Percentiles rank a stretch among this genome's conserved stretches.
These are phyloP conservation scores for Bombus sibiricus DNA, from an alignment of 1,140 invertebrate genomes.

Conservation along the genomic window DNA sequence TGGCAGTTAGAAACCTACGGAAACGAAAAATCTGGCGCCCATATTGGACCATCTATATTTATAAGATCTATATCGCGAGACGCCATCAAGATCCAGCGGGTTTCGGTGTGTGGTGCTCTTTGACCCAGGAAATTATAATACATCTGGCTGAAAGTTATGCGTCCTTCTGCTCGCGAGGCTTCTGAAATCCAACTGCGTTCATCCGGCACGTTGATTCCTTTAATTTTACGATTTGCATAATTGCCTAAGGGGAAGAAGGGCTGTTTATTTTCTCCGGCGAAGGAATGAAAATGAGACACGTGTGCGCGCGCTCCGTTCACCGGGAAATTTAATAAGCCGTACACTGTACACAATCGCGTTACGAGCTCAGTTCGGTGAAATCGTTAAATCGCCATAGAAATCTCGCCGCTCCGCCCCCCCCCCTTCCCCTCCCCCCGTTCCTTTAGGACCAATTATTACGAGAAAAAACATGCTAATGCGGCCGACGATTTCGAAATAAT, in stretches of 20 bases:
- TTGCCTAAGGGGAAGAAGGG: neutral
- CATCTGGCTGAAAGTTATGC: slow-evolving; percentile 53
- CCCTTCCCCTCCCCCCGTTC: neutral
- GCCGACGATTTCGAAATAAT: neutral
- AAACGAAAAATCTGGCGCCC: slow-evolving; percentile 45
- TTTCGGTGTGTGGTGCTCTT: slow-evolving; percentile 31
- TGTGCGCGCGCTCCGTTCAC: slow-evolving; percentile 19
- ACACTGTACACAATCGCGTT: neutral
- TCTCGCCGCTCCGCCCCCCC: too few relatives aligned
- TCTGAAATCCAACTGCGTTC: slow-evolving; percentile 26
- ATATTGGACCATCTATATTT: slow-evolving; percentile 75
- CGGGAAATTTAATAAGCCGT: slow-evolving; percentile 24
- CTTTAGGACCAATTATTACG: neutral
- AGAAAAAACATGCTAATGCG: neutral
- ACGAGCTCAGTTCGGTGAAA: slow-evolving; percentile 15
- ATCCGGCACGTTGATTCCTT: slow-evolving; percentile 38
- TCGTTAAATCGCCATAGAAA: slow-evolving; percentile 24
- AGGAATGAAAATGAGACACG: slow-evolving; percentile 37
- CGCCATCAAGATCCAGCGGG: slow-evolving; percentile 45
- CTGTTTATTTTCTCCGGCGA: slow-evolving; percentile 2
- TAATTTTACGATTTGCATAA: slow-evolving; percentile 47
- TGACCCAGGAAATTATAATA: slow-evolving; percentile 66
- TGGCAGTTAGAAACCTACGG: neutral
- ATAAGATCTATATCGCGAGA: slow-evolving; percentile 73
- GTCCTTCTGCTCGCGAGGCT: neutral